Evolutionary conservation across 2,113 vertebrate genomes (phyloP), one percentile per base, ranked within the genome.

Genomic region (Atrichornis clamosus): DNA sequence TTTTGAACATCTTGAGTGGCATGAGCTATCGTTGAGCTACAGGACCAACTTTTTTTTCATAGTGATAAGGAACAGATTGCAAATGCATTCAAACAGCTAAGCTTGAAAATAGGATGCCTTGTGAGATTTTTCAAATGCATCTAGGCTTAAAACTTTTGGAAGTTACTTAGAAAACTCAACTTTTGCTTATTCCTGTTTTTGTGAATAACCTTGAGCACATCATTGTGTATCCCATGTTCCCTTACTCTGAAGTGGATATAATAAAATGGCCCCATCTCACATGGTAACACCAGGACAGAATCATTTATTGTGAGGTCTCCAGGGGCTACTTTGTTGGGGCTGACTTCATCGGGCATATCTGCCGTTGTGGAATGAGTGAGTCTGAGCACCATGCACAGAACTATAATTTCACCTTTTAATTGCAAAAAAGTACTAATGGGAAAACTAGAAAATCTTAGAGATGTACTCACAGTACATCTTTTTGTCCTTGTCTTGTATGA

Each of bases 341-440:
- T 41, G 27, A 64, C 27, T 35, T 87, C 9, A 30, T 16, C 0
- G 0, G 14, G 19, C 3, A 7, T 47, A 44, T 42, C 7, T 73
- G 44, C 10, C 65, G 13, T 10, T 10, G 3, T 62, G n/a, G 27
- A 82, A 42, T 0, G 1, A 44, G 8, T 21, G 18, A 68, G 7
- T 30, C 11, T 56, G 12, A 82, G 7, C 27, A 76, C 9, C 13
- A 27, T 15, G 15, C 10, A 84, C 24, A 72, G 39, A 74, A 62
- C 26, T 59, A 39, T n/a, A 47, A 35, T 50, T 76, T 86, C n/a
- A 63, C 27, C 3, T 28, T 74, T 77, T 74, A 84, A 58, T 88
- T 76, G 22, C 35, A 50, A 33, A 60, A 78, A 90, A 67, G n/a
- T 27, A 16, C 3, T 35, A 15, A 70, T 18, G 20, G 7, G 2